Percentiles rank a stretch among this genome's conserved stretches.
Evolutionary conservation across 2,113 vertebrate species (phyloP).

Genomic region (Sebastes fasciatus): DNA sequence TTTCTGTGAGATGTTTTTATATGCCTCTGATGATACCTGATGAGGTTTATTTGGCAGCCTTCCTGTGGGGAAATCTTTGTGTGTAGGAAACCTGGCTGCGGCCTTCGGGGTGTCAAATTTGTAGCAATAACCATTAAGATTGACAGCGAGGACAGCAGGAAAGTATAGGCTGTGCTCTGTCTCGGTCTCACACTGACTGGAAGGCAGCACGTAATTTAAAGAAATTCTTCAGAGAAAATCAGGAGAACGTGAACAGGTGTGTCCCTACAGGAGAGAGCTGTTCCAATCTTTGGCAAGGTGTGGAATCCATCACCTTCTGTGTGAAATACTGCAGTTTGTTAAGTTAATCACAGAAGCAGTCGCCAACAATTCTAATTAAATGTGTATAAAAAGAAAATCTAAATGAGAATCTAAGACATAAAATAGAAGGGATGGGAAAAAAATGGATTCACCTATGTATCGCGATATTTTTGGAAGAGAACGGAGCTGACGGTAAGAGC

Average conservation of each 20-base stretch:
- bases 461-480: too few species aligned
- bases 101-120: constrained; percentile 62
- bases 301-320: constrained; percentile 32
- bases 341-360: too few species aligned
- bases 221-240: constrained; percentile 45
- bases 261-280: constrained; percentile 47
- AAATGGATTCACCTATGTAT: too few species aligned
- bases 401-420: neutral
- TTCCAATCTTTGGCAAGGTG: constrained; percentile 23
- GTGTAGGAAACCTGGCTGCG: constrained; percentile 12
- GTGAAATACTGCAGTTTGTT: constrained; percentile 46
- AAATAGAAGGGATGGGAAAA: too few species aligned
- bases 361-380: too few species aligned
- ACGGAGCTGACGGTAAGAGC: too few species aligned
- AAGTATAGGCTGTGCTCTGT: constrained; percentile 43
- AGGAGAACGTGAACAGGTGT: constrained; percentile 55
- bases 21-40: constrained; percentile 37
- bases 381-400: neutral
- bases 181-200: constrained; percentile 47
- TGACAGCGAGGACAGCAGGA: constrained; percentile 40
- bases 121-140: constrained; percentile 61
- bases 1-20: constrained; percentile 44
- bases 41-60: constrained; percentile 46
- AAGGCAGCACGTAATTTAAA: constrained; percentile 62
- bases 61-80: constrained; percentile 30